phyloP scores from a whole-genome alignment of 2,797 vertebrate species.

The Avahi laniger region DNA sequence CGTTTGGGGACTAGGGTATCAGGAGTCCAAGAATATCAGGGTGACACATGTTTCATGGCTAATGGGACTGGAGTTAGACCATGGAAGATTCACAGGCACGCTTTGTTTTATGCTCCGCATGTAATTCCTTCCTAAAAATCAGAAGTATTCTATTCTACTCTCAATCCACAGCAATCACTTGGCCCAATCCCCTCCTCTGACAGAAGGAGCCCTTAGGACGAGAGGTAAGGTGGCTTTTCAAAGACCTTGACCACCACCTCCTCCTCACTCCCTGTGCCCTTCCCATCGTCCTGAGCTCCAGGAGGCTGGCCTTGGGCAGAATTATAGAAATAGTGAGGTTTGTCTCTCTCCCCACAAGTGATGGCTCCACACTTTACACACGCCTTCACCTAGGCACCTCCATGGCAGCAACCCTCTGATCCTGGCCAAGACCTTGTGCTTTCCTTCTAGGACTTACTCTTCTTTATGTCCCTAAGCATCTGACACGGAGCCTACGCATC shows the following conservation, averaged over 20 bases:
- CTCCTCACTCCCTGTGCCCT: not conserved
- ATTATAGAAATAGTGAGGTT: not conserved
- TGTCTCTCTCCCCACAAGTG: not conserved
- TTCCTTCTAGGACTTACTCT: not conserved
- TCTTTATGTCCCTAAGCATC: not conserved
- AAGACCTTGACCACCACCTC: not conserved
- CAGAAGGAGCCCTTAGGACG: not conserved
- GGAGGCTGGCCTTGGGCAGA: not conserved
- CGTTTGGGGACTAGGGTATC: not conserved
- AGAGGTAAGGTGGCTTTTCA: not conserved
- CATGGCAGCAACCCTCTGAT: not conserved
- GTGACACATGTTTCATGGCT: not conserved
- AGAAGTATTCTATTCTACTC: conserved; percentile 11
- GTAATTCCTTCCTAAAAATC: not conserved
- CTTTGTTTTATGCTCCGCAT: not conserved
- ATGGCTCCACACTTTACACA: not conserved
- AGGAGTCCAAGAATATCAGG: not conserved
- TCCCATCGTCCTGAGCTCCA: not conserved
- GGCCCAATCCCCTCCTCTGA: not conserved
- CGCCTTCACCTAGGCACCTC: not conserved
- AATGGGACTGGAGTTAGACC: not conserved
- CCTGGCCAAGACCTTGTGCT: not conserved
- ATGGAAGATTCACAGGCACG: not conserved
- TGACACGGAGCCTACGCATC: not conserved
- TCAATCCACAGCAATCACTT: not conserved